These are phyloP conservation scores for Hylomyscus alleni DNA, from an alignment of 2,797 vertebrate genomes.

Conservation along the genomic window DNA sequence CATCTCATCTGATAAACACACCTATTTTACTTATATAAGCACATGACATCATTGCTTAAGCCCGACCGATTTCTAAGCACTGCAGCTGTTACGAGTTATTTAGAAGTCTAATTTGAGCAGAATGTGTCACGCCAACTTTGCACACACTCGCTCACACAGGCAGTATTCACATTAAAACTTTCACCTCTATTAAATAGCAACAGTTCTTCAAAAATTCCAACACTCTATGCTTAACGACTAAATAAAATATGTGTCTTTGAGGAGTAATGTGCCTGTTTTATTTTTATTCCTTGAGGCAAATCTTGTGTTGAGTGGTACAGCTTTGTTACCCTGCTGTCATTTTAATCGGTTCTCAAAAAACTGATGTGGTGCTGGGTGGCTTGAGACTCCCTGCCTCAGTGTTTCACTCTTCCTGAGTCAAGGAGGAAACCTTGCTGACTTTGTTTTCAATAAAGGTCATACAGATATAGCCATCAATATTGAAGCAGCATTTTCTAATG, in stretches of 20 bases:
- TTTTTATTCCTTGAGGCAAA: constrained; percentile 75
- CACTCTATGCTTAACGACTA: constrained; percentile 79
- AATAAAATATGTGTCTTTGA: constrained; percentile 82
- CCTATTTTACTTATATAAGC: constrained; percentile 81
- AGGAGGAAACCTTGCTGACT: constrained; percentile 60
- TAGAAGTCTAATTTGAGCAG: constrained; percentile 83
- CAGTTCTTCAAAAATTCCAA: constrained; percentile 83
- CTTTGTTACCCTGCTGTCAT: constrained; percentile 39
- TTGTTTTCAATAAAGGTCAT: constrained; percentile 73
- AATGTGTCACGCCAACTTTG: constrained; percentile 78
- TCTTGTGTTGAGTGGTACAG: constrained; percentile 40
- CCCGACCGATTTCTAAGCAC: constrained; percentile 78
- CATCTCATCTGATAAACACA: constrained; percentile 49
- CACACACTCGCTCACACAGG: neutral
- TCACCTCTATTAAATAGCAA: constrained; percentile 83
- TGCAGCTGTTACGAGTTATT: constrained; percentile 77
- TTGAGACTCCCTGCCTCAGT: neutral
- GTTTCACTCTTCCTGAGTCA: constrained; percentile 9
- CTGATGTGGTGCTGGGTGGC: neutral
- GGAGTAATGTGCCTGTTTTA: constrained; percentile 78
- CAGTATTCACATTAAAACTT: constrained; percentile 61
- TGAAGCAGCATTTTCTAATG: constrained; percentile 54
- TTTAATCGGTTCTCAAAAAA: constrained; percentile 3
- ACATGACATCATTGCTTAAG: constrained; percentile 67
- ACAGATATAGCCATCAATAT: constrained; percentile 60